A percentile compares a stretch with the other conserved stretches of the same genome.
Conservation (phyloP, 30 jellyfish, hydroid and myxozoan species). For the Turritopsis rubra region DNA sequence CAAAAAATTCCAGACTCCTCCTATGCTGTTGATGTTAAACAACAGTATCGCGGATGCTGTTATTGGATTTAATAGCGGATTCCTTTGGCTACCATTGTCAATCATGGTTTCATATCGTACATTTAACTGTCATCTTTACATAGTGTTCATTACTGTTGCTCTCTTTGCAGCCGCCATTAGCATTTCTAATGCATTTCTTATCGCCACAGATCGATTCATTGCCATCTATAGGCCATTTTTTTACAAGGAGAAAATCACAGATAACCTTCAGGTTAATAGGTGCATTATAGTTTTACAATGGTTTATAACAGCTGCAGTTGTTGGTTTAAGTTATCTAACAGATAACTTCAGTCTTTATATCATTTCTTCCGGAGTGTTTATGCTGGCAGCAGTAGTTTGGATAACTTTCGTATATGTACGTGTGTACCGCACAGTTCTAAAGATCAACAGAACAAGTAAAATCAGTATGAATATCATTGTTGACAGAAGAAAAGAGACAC, state of each 20-base stretch:
- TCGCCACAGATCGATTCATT: neutral
- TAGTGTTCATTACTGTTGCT: neutral
- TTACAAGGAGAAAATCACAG: neutral
- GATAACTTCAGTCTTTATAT: neutral
- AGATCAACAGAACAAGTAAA: neutral
- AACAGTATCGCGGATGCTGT: neutral
- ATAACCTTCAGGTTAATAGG: neutral
- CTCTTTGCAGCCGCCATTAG: neutral
- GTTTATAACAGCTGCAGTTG: neutral
- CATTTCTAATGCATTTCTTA: neutral
- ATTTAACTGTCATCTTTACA: neutral
- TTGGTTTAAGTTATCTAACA: neutral
- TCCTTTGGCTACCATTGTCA: neutral
- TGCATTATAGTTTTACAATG: neutral
- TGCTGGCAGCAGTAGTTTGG: neutral
- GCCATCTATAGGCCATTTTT: slow-evolving; percentile 1
- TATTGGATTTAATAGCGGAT: neutral
- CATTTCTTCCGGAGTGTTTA: neutral
- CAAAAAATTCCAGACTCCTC: neutral
- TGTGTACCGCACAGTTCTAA: neutral
- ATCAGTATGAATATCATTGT: neutral
- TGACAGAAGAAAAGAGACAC: neutral
- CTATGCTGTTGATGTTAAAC: neutral
- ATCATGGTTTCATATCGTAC: neutral
- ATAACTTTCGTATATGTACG: neutral